These are phyloP conservation scores for Dryoscopus gambensis DNA, from an alignment of 2,113 vertebrate species.

Conservation along the genomic window DNA sequence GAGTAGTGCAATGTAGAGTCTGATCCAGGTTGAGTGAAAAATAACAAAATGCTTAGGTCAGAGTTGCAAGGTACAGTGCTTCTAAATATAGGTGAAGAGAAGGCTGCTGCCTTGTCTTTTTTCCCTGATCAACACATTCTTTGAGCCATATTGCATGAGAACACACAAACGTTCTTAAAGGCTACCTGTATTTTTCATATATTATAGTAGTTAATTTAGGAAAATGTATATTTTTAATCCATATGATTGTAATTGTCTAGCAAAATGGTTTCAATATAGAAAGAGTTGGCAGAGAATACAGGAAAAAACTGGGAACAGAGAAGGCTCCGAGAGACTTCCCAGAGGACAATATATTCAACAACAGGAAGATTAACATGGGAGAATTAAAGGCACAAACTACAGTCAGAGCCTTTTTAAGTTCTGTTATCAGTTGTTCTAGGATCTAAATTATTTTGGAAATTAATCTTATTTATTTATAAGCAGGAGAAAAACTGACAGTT, in stretches of 20 bases:
- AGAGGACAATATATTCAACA: constrained; percentile 43
- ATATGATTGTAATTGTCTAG: constrained; percentile 55
- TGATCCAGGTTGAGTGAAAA: constrained; percentile 45
- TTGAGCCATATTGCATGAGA: constrained; percentile 1
- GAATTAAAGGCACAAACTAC: constrained; percentile 8
- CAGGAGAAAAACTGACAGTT: neutral
- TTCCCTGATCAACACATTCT: neutral
- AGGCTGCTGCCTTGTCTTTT: neutral
- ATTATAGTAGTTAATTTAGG: neutral
- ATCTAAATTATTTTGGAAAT: constrained; percentile 41
- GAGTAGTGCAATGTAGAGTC: constrained; percentile 24
- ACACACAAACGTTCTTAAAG: neutral
- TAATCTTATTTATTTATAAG: constrained; percentile 43
- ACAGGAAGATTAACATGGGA: constrained; percentile 15
- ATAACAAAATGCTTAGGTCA: constrained; percentile 64
- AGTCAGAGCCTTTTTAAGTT: neutral
- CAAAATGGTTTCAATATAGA: constrained; percentile 53
- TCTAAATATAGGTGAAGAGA: constrained; percentile 24
- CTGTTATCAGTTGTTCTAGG: constrained; percentile 9
- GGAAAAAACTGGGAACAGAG: constrained; percentile 36
- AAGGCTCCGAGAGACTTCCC: constrained; percentile 35
- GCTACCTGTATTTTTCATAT: neutral
- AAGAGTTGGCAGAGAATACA: constrained; percentile 63
- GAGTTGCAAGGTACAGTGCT: constrained; percentile 29
- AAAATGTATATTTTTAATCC: neutral